A percentile compares a stretch with the other conserved stretches of the same genome.
phyloP scores from a whole-genome alignment of 92 coral and sea anemone genomes.

The Porites cylindrica region DNA sequence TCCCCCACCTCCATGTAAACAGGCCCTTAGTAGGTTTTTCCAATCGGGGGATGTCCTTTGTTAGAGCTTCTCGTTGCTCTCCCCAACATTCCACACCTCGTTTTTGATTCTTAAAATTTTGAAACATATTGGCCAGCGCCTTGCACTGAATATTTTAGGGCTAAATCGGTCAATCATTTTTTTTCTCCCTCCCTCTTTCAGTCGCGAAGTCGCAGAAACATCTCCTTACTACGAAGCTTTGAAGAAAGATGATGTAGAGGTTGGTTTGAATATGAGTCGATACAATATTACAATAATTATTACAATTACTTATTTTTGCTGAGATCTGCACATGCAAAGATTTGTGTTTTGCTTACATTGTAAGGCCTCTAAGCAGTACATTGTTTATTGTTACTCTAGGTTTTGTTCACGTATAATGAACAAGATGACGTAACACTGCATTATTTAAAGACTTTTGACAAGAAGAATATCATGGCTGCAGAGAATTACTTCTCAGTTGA shows the following conservation, averaged over 20 bases:
- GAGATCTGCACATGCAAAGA: no score
- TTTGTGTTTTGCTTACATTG: no score
- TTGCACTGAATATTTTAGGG: background rate
- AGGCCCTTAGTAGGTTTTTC: no score
- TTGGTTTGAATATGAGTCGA: conserved; percentile 18
- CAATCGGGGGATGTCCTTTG: no score
- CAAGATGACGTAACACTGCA: conserved; percentile 95
- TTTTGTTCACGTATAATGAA: conserved; percentile 92
- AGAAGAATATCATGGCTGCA: conserved; percentile 87
- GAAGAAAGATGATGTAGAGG: conserved; percentile 94
- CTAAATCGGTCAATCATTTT: background rate
- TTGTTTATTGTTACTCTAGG: conserved; percentile 45
- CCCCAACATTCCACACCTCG: no score
- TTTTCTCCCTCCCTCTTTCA: conserved; percentile 13
- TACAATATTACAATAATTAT: no score
- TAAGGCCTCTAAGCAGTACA: no score
- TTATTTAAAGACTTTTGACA: conserved; percentile 83
- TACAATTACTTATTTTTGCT: no score
- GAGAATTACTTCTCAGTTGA: conserved; percentile 91
- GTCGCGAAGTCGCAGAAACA: conserved; percentile 97
- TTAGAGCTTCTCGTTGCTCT: no score
- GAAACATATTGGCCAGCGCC: background rate
- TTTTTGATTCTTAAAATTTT: no score
- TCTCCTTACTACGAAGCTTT: conserved; percentile 96
- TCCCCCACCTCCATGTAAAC: no score